Evolutionary conservation across 2,888 invertebrate genomes (phyloP), one percentile per base, ranked within the genome.

Genomic region (Clunio marinus): DNA sequence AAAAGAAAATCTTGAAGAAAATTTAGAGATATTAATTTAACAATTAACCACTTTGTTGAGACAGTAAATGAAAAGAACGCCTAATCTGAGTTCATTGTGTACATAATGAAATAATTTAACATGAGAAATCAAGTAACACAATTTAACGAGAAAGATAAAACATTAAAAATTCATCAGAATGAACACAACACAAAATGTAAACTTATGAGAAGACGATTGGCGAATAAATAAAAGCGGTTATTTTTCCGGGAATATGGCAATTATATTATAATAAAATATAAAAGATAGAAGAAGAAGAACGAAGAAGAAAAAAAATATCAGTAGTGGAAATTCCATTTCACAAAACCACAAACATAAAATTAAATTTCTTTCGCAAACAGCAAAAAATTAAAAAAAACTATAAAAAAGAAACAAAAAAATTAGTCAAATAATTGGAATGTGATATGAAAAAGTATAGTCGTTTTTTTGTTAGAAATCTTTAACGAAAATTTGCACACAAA

Each of bases 371-470:
- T 20, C 22, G 22, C 51, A 15, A 32, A 32, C n/a, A n/a, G n/a
- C 32, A 32, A 32, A 32, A 7, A 4, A 32, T 32, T 32, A 10
- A 32, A 32, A 32, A 7, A 4, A 32, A 32, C 4, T 45, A 8
- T 15, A 5, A 58, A 25, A n/a, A 27, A 58, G n/a, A 27, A 58
- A 58, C 8, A 58, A 27, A 24, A 25, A 58, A 66, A 66, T 51
- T 66, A 55, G 66, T 66, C 55, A 66, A 69, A 69, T 22, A 76
- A 78, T 77, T 77, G 77, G 77, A 77, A 77, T 77, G 77, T 77
- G 77, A 77, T 77, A 77, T 76, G 75, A 75, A 73, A 51, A 75
- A 76, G 76, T 76, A 77, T 77, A 78, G 77, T 77, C 77, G 75
- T 77, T 65, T 69, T 73, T 73, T 74, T 74, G 72, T 55, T 70